Conservation (phyloP, 2,113 vertebrate species). For the Myrmophylax atrothorax region DNA sequence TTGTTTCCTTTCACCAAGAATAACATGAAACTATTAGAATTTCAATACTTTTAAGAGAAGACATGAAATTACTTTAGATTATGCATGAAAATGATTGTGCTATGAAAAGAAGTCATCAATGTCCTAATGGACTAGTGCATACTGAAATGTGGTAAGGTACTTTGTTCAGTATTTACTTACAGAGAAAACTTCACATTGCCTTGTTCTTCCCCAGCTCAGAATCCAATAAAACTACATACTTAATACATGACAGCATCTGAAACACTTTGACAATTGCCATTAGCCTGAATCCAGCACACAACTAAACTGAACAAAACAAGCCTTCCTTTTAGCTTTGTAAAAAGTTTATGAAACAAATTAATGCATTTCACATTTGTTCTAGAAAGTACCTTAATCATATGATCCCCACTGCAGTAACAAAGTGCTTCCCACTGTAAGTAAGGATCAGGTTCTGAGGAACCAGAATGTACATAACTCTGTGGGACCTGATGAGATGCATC, state of each 20-base stretch:
- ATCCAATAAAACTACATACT: not conserved
- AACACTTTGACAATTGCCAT: not conserved
- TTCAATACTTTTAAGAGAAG: not conserved
- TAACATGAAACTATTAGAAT: not conserved
- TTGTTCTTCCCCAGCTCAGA: not conserved
- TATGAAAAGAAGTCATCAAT: not conserved
- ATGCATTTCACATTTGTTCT: not conserved
- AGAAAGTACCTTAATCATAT: not conserved
- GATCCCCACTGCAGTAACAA: not conserved
- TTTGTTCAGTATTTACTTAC: not conserved
- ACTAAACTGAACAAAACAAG: not conserved
- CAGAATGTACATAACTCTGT: accelerated
- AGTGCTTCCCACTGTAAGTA: not conserved
- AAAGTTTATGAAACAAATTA: not conserved
- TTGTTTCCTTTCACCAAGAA: not conserved
- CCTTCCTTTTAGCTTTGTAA: not conserved
- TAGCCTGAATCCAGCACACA: not conserved
- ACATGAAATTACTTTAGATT: not conserved
- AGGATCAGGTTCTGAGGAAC: not conserved
- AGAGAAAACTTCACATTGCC: not conserved
- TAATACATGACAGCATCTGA: not conserved
- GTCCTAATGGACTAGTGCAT: not conserved
- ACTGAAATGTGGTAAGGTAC: not conserved
- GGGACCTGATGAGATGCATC: not conserved
- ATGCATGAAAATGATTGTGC: not conserved